A percentile compares a stretch with the other conserved stretches of the same genome.
Evolutionary conservation across 2,888 invertebrate genomes (phyloP).

Genomic region (Vanessa cardui): DNA sequence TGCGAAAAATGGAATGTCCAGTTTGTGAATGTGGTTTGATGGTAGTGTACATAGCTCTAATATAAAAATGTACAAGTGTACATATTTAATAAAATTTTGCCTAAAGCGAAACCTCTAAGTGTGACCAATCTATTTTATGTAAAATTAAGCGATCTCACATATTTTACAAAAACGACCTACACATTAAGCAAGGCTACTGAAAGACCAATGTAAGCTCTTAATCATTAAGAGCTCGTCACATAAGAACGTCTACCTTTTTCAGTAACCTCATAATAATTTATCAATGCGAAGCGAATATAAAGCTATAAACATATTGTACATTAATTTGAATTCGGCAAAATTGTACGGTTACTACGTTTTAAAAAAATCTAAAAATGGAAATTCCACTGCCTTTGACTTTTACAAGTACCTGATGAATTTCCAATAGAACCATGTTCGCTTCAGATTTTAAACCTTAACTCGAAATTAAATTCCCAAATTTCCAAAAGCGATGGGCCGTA

Average conservation of each 20-base stretch:
- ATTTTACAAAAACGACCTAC: slow-evolving; percentile 51
- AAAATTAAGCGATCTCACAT: slow-evolving; percentile 43
- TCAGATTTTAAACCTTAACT: slow-evolving; percentile 52
- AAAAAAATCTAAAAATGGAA: slow-evolving; percentile 38
- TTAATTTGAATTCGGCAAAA: slow-evolving; percentile 34
- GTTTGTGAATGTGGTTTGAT: slow-evolving; percentile 51
- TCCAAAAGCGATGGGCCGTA: slow-evolving; percentile 72
- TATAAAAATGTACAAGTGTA: slow-evolving; percentile 38
- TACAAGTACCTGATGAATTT: slow-evolving; percentile 74
- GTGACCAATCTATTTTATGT: slow-evolving; percentile 42
- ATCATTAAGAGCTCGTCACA: neutral
- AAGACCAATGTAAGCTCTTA: slow-evolving; percentile 22
- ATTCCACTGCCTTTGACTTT: slow-evolving; percentile 64
- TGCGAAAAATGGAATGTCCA: slow-evolving; percentile 50
- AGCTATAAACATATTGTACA: slow-evolving; percentile 44
- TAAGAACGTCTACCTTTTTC: slow-evolving; percentile 44
- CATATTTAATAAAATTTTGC: slow-evolving; percentile 15
- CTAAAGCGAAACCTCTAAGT: slow-evolving; percentile 44
- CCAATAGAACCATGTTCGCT: slow-evolving; percentile 78
- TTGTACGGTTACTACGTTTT: slow-evolving; percentile 22
- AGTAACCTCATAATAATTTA: slow-evolving; percentile 37
- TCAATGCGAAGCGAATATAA: slow-evolving; percentile 49
- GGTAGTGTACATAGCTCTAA: slow-evolving; percentile 39
- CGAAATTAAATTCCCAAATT: slow-evolving; percentile 68
- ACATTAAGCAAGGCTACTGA: slow-evolving; percentile 47